Evolutionary conservation across 1,140 invertebrate species (phyloP).

Genomic region (Condylostylus longicornis): DNA sequence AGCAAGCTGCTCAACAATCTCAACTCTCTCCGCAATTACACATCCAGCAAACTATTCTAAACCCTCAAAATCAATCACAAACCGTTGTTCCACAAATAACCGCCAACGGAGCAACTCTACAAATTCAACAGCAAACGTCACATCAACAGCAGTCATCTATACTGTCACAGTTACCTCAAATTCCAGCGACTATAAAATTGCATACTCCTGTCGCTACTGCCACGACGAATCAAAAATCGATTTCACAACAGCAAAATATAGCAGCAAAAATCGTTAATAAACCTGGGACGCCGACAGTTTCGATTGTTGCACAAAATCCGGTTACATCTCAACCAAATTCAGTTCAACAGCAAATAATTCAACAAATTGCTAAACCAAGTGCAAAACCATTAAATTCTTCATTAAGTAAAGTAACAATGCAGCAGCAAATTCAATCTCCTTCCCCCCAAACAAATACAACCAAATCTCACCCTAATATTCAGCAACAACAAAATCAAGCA

Average conservation of each 20-base stretch:
- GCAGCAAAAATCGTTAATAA: slow-evolving; percentile 8
- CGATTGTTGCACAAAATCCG: slow-evolving; percentile 9
- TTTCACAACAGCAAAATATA: slow-evolving; percentile 1
- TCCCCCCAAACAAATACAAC: slow-evolving; percentile 13
- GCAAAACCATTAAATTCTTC: slow-evolving; percentile 4
- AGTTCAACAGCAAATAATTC: slow-evolving; percentile 30
- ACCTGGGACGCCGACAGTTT: slow-evolving; percentile 5
- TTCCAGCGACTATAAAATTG: slow-evolving; percentile 27
- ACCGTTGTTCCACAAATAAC: slow-evolving; percentile 6
- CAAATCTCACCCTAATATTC: slow-evolving; percentile 23
- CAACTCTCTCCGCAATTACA: slow-evolving; percentile 10
- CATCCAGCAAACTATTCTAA: slow-evolving; percentile 6
- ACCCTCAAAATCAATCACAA: slow-evolving; percentile 7
- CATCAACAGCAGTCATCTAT: slow-evolving; percentile 13
- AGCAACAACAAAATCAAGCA: slow-evolving; percentile 21
- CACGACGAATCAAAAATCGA: background rate
- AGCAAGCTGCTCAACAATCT: slow-evolving; percentile 6
- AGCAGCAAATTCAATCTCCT: slow-evolving; percentile 18
- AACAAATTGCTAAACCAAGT: slow-evolving; percentile 26
- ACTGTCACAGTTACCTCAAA: slow-evolving; percentile 25
- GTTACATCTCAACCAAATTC: slow-evolving; percentile 8
- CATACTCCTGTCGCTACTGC: slow-evolving; percentile 18
- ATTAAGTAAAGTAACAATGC: slow-evolving; percentile 11
- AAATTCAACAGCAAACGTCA: slow-evolving; percentile 7
- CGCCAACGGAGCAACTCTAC: slow-evolving; percentile 8